Conservation (phyloP, 1,140 invertebrate genomes). For the Ceratosolen solmsi region DNA sequence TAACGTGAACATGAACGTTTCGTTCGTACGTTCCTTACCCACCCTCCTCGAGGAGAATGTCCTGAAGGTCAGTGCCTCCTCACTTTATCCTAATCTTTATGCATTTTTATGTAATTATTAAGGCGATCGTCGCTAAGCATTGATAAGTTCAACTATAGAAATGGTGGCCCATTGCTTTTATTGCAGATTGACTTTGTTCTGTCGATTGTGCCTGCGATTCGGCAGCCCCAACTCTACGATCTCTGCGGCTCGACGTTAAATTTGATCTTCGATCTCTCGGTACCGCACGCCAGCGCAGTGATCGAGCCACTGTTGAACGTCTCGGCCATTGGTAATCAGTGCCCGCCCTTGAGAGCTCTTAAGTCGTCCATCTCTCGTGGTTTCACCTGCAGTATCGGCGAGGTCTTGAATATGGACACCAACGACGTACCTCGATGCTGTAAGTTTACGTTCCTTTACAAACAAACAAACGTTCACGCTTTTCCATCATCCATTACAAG, state of each 20-base stretch:
- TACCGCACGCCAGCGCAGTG: conserved; percentile 91
- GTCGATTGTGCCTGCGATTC: conserved; percentile 88
- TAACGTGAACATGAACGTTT: conserved; percentile 95
- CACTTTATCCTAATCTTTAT: no score
- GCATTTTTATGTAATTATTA: no score
- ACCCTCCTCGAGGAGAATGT: conserved; percentile 87
- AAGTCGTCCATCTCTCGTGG: conserved; percentile 89
- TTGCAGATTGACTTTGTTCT: conserved; percentile 89
- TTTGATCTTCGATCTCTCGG: conserved; percentile 93
- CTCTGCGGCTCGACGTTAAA: conserved; percentile 94
- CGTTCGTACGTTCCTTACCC: conserved; percentile 87
- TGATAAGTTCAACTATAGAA: no score
- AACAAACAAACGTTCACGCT: no score
- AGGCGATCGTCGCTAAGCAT: no score
- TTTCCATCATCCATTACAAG: no score
- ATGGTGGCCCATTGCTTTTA: conserved; percentile 51
- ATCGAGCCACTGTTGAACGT: conserved; percentile 93
- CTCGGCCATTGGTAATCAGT: conserved; percentile 90
- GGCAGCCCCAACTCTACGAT: conserved; percentile 92
- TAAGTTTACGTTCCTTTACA: conserved; percentile 74
- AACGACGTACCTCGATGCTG: conserved; percentile 93
- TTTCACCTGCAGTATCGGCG: conserved; percentile 93
- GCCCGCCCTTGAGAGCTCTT: conserved; percentile 89
- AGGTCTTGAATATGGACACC: conserved; percentile 93
- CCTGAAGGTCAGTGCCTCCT: conserved; percentile 74